Conservation (phyloP, 1,140 invertebrate genomes). For the Cherax destructor region DNA sequence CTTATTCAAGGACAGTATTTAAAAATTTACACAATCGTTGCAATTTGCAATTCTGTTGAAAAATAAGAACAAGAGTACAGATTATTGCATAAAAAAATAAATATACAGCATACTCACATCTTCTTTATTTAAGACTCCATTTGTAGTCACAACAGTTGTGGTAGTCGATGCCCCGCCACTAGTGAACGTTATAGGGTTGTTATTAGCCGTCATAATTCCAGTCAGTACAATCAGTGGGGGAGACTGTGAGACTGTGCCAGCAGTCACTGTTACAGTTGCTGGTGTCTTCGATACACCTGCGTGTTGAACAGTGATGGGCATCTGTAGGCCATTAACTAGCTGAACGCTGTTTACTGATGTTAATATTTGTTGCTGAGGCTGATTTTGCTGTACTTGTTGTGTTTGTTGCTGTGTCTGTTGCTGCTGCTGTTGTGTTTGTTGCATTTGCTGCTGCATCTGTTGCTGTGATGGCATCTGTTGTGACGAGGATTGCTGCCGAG, state of each 20-base stretch:
- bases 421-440: slow-evolving; percentile 31
- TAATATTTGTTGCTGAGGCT: slow-evolving; percentile 39
- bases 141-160: slow-evolving; percentile 1
- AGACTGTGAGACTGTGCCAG: neutral
- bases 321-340: slow-evolving; percentile 50
- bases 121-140: slow-evolving; percentile 16
- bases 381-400: slow-evolving; percentile 27
- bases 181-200: neutral
- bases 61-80: too few species aligned
- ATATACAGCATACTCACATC: slow-evolving; percentile 25
- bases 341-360: slow-evolving; percentile 43
- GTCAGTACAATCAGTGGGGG: slow-evolving; percentile 36
- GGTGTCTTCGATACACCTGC: slow-evolving; percentile 12
- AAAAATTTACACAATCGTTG: too few species aligned
- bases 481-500: neutral
- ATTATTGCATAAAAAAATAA: too few species aligned
- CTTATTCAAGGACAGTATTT: too few species aligned
- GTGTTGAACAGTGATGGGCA: slow-evolving; percentile 50
- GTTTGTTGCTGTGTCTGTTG: slow-evolving; percentile 15
- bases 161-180: neutral
- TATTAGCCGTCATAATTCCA: neutral
- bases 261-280: neutral
- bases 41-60: too few species aligned
- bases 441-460: slow-evolving; percentile 25
- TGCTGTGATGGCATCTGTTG: slow-evolving; percentile 21